These are phyloP conservation scores for Papio anubis DNA, from an alignment of 2,113 vertebrate genomes.

Conservation along the genomic window DNA sequence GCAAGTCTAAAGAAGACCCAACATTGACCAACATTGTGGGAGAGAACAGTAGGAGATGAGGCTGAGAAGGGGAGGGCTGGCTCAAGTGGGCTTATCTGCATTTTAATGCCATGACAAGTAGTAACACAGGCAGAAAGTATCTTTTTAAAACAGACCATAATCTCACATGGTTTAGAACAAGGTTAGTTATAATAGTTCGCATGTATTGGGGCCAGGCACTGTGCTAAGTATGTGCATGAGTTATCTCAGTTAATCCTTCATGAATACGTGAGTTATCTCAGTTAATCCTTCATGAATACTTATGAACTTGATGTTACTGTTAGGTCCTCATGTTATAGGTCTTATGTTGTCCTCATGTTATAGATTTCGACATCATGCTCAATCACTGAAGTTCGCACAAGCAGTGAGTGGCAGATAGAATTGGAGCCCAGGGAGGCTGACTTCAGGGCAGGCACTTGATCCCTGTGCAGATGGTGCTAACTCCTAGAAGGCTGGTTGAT, in stretches of 20 bases:
- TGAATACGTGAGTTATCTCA: background rate
- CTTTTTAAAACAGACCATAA: background rate
- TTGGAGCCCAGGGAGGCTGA: background rate
- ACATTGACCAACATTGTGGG: background rate
- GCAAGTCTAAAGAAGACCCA: background rate
- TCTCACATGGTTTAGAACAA: background rate
- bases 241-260: background rate
- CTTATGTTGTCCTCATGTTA: background rate
- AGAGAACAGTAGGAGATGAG: background rate
- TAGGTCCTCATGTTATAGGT: background rate
- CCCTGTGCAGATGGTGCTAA: background rate
- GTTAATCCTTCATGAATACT: background rate
- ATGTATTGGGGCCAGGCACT: background rate
- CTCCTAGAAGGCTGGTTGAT: background rate
- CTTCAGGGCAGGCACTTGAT: background rate
- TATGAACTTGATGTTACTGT: background rate
- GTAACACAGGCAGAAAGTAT: background rate
- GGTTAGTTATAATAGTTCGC: background rate
- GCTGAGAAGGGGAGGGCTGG: background rate
- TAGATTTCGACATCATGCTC: background rate
- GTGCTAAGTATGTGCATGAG: background rate
- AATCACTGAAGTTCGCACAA: background rate
- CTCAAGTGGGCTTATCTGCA: background rate
- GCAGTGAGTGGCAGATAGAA: background rate
- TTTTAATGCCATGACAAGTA: background rate